A percentile compares a stretch with the other conserved stretches of the same genome.
Conservation (phyloP, 2,113 vertebrate species). For the Tylochromis polylepis region DNA sequence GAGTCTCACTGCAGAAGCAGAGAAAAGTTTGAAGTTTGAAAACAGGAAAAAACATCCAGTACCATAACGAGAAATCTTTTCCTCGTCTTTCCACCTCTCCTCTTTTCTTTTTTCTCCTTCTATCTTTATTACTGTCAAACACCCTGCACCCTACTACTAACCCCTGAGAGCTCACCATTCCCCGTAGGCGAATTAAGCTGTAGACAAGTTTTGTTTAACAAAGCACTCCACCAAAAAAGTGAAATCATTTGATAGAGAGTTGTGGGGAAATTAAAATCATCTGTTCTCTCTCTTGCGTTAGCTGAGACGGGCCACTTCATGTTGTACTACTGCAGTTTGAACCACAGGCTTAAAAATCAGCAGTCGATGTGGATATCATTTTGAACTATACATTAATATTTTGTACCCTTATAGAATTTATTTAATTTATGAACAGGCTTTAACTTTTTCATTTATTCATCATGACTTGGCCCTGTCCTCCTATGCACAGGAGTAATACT, state of each 20-base stretch:
- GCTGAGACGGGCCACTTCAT: conserved; percentile 26
- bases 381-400: neutral
- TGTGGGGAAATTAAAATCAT: conserved; percentile 25
- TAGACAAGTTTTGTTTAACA: conserved; percentile 4
- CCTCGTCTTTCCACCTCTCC: neutral
- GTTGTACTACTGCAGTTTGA: neutral
- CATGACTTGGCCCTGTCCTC: conserved; percentile 27
- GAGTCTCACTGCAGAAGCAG: conserved; percentile 10
- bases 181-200: conserved; percentile 33
- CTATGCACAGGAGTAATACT: conserved; percentile 9
- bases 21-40: neutral
- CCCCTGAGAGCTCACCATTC: conserved; percentile 36
- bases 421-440: neutral
- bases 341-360: neutral
- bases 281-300: conserved; percentile 54
- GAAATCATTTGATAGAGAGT: conserved; percentile 61
- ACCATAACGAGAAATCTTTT: neutral
- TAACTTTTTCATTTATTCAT: neutral
- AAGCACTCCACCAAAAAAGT: conserved; percentile 63
- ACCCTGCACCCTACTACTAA: conserved; percentile 38
- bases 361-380: neutral
- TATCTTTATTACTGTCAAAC: neutral
- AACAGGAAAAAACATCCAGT: neutral
- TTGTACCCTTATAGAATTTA: neutral
- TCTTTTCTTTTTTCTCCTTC: neutral